Evolutionary conservation across 1,140 invertebrate genomes (phyloP).

Genomic region (Phymorhynchus buccinoides): DNA sequence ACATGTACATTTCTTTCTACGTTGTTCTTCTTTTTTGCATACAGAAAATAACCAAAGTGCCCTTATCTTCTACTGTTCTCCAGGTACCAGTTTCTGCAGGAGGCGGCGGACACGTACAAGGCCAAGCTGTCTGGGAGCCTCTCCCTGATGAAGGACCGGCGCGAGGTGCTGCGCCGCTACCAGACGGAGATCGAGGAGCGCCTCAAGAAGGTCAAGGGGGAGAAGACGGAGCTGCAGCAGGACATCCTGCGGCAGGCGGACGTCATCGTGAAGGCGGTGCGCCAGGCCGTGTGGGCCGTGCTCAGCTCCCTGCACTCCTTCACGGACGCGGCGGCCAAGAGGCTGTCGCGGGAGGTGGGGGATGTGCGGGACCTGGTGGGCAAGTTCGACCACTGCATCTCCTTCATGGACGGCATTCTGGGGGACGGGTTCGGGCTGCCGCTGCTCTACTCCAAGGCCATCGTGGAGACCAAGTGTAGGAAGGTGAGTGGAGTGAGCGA

Average conservation of each 20-base stretch:
- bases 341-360: slow-evolving; percentile 83
- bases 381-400: slow-evolving; percentile 84
- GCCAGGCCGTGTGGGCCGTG: slow-evolving; percentile 42
- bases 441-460: slow-evolving; percentile 54
- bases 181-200: slow-evolving; percentile 46
- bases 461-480: slow-evolving; percentile 48
- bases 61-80: too few species aligned
- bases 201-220: slow-evolving; percentile 43
- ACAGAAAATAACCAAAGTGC: too few species aligned
- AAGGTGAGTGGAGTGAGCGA: slow-evolving; percentile 35
- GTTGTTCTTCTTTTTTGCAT: too few species aligned
- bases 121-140: slow-evolving; percentile 44
- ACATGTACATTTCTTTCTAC: too few species aligned
- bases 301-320: slow-evolving; percentile 46
- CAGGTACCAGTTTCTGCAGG: slow-evolving; percentile 90
- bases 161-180: slow-evolving; percentile 32
- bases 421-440: slow-evolving; percentile 87
- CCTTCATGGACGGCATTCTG: slow-evolving; percentile 85
- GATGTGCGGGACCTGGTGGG: slow-evolving; percentile 48
- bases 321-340: slow-evolving; percentile 48
- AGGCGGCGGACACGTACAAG: slow-evolving; percentile 87
- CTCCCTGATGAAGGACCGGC: slow-evolving; percentile 44
- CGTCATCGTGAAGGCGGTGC: slow-evolving; percentile 45
- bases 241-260: slow-evolving; percentile 47
- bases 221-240: slow-evolving; percentile 45